Evolutionary conservation across 2,888 invertebrate genomes (phyloP).

Genomic region (Eupithecia insigniata): DNA sequence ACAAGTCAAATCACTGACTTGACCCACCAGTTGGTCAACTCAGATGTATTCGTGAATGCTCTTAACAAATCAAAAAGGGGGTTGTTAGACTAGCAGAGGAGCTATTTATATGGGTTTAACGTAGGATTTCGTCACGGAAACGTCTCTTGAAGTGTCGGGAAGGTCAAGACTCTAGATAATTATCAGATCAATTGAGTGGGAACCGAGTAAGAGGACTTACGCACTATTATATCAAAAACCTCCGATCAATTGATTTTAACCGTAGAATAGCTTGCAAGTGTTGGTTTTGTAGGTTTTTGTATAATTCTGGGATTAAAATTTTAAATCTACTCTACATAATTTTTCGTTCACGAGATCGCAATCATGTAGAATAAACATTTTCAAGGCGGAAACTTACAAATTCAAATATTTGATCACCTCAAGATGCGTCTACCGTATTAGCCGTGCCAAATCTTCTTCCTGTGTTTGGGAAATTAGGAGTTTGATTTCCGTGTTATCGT

Average conservation of each 20-base stretch:
- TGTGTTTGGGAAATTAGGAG: conserved; percentile 28
- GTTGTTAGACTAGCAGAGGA: not conserved
- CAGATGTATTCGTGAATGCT: too few species aligned
- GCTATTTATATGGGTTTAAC: not conserved
- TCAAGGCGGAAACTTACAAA: conserved; percentile 34
- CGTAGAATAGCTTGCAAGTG: too few species aligned
- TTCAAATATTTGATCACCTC: conserved; percentile 35
- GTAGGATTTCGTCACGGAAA: not conserved
- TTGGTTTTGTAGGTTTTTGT: not conserved
- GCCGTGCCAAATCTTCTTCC: conserved; percentile 41
- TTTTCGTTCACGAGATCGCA: conserved; percentile 6
- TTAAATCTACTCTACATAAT: not conserved
- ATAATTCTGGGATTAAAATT: not conserved
- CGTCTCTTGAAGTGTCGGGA: not conserved
- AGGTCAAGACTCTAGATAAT: too few species aligned
- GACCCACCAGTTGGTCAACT: too few species aligned
- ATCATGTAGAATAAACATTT: conserved; percentile 1
- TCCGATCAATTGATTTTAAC: too few species aligned
- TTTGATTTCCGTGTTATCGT: conserved; percentile 37
- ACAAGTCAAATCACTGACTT: too few species aligned
- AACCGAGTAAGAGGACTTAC: too few species aligned
- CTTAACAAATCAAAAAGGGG: too few species aligned
- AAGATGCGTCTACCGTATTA: conserved; percentile 27
- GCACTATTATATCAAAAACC: too few species aligned
- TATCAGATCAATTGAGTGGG: too few species aligned